Conservation (phyloP, 2,113 vertebrate species). For the Bubo bubo region DNA sequence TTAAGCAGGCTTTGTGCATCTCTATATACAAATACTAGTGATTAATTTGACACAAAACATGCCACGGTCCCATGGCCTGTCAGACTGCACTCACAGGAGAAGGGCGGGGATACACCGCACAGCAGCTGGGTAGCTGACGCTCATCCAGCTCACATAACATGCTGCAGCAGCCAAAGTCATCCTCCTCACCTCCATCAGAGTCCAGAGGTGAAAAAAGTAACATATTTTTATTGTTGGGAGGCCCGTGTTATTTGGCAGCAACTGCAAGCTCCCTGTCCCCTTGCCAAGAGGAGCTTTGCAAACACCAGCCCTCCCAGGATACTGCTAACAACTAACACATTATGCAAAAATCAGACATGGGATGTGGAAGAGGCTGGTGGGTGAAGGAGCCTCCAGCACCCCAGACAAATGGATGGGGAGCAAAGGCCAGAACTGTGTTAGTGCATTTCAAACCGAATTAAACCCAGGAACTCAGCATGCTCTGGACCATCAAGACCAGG, state of each 20-base stretch:
- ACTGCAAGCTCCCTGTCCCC: not conserved
- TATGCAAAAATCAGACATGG: not conserved
- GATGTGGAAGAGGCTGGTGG: not conserved
- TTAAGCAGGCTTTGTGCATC: not conserved
- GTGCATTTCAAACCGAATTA: not conserved
- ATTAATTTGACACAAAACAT: not conserved
- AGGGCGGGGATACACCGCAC: not conserved
- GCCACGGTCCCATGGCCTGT: accelerated
- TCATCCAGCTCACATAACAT: accelerated
- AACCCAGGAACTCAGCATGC: not conserved
- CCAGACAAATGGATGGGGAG: accelerated
- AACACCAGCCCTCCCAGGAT: not conserved
- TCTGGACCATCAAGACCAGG: not conserved
- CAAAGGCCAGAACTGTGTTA: not conserved
- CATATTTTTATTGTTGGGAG: not conserved
- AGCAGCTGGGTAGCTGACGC: not conserved
- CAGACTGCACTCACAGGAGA: not conserved
- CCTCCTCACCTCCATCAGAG: not conserved
- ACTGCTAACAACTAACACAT: not conserved
- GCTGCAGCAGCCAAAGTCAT: not conserved
- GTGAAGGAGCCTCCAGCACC: not conserved
- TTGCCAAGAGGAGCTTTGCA: not conserved
- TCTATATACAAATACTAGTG: not conserved
- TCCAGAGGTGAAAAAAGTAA: not conserved
- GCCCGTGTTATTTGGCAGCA: not conserved